Conservation (phyloP, 2,888 invertebrate species). For the Apomyelois bistriatella region DNA sequence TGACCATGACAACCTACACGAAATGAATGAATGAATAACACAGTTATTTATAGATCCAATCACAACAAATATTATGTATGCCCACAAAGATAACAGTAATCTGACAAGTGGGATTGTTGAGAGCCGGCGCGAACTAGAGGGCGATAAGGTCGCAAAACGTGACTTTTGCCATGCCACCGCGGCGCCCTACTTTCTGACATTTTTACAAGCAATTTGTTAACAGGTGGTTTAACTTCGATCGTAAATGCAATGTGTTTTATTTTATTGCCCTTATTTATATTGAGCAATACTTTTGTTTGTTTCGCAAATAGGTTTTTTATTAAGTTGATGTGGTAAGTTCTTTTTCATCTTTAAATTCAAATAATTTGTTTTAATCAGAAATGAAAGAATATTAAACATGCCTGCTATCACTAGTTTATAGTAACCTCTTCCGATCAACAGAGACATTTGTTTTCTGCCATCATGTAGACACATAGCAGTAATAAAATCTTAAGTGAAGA, state of each 20-base stretch:
- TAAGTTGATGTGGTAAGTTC: too few relatives aligned
- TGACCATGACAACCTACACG: too few relatives aligned
- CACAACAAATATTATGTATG: background rate
- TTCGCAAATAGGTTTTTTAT: background rate
- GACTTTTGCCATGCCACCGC: background rate
- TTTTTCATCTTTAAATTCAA: too few relatives aligned
- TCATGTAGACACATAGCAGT: too few relatives aligned
- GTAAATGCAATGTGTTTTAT: background rate
- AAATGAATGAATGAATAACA: background rate
- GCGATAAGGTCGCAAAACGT: conserved; percentile 6
- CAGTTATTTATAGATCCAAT: background rate
- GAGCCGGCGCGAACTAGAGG: background rate
- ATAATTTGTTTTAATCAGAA: too few relatives aligned
- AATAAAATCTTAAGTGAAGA: too few relatives aligned
- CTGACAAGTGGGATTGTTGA: background rate
- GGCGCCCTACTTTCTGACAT: conserved; percentile 2
- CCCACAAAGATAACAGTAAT: conserved; percentile 2
- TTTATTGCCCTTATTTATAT: background rate
- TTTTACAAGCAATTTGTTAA: conserved; percentile 8
- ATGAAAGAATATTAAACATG: too few relatives aligned
- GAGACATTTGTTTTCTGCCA: too few relatives aligned
- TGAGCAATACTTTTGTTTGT: background rate
- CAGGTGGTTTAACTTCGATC: conserved; percentile 1
- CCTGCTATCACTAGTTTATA: too few relatives aligned
- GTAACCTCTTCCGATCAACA: too few relatives aligned